Evolutionary conservation across 1,140 invertebrate species (phyloP).

Genomic region (Lasioglossum baleicum): DNA sequence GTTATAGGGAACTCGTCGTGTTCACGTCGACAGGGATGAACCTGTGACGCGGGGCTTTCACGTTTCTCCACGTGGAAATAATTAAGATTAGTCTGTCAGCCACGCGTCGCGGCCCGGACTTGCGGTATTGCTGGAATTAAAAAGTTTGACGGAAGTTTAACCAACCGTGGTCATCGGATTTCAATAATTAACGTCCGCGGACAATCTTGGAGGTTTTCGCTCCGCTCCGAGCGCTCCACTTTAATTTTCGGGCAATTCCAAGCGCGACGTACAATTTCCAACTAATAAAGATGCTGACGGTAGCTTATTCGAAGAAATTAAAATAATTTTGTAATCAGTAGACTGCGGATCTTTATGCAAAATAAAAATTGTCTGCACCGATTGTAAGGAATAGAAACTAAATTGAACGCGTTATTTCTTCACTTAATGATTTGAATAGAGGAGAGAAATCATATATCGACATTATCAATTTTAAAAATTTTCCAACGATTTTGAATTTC

Average conservation of each 20-base stretch:
- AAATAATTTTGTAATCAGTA: too few relatives aligned
- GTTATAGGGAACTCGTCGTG: constrained; percentile 42
- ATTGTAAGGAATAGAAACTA: too few relatives aligned
- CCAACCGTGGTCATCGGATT: not conserved
- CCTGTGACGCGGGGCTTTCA: constrained; percentile 28
- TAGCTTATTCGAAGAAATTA: too few relatives aligned
- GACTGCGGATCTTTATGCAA: too few relatives aligned
- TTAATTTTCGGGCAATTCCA: not conserved
- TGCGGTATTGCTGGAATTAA: constrained; percentile 7
- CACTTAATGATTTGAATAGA: too few relatives aligned
- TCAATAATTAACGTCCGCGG: not conserved
- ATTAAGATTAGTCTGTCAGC: constrained; percentile 41
- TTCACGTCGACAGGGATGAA: constrained; percentile 52
- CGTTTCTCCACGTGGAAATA: constrained; percentile 18
- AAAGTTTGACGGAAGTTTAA: constrained; percentile 11
- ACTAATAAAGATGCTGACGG: too few relatives aligned
- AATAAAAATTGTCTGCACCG: too few relatives aligned
- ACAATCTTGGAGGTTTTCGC: not conserved
- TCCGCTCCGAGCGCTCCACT: not conserved
- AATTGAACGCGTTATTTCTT: too few relatives aligned
- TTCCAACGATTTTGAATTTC: too few relatives aligned
- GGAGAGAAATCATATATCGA: too few relatives aligned
- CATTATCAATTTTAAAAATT: too few relatives aligned
- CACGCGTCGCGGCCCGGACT: not conserved
- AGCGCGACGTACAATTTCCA: too few relatives aligned